phyloP scores from a whole-genome alignment of 53 echinoderm and acorn worm genomes.

The Echinometra lucunter region DNA sequence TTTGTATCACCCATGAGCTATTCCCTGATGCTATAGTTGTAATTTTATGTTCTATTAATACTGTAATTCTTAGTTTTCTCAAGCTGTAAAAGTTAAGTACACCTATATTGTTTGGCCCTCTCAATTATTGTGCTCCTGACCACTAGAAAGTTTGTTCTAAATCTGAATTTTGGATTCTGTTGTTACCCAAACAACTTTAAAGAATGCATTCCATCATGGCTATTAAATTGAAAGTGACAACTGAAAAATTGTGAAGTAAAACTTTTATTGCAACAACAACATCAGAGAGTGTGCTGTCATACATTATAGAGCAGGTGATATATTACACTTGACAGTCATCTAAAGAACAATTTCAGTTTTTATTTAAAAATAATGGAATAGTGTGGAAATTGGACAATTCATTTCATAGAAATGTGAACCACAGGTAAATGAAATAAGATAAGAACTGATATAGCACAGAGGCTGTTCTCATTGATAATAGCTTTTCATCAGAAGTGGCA shows the following conservation, averaged over 20 bases:
- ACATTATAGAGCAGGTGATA: constrained; percentile 2
- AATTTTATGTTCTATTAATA: not conserved
- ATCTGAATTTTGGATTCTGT: not conserved
- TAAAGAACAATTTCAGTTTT: constrained; percentile 1
- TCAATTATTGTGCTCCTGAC: not conserved
- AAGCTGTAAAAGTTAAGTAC: not conserved
- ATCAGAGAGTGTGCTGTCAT: not conserved
- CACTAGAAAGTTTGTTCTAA: constrained; percentile 11
- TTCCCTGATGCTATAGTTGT: too few species aligned
- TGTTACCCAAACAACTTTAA: not conserved
- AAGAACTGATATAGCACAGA: not conserved
- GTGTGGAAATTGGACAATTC: constrained; percentile 28
- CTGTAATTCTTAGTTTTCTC: not conserved
- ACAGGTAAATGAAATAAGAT: not conserved
- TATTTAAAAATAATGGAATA: too few species aligned
- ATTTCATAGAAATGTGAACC: not conserved
- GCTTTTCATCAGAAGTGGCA: not conserved
- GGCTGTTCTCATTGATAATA: not conserved
- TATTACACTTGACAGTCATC: constrained; percentile 2
- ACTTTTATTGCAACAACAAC: not conserved
- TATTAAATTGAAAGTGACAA: constrained; percentile 28
- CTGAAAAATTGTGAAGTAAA: not conserved
- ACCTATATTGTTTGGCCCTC: not conserved
- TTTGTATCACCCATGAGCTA: too few species aligned
- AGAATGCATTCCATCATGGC: not conserved